phyloP scores from a whole-genome alignment of 2,113 vertebrate species.

The Myotis lucifugus region DNA sequence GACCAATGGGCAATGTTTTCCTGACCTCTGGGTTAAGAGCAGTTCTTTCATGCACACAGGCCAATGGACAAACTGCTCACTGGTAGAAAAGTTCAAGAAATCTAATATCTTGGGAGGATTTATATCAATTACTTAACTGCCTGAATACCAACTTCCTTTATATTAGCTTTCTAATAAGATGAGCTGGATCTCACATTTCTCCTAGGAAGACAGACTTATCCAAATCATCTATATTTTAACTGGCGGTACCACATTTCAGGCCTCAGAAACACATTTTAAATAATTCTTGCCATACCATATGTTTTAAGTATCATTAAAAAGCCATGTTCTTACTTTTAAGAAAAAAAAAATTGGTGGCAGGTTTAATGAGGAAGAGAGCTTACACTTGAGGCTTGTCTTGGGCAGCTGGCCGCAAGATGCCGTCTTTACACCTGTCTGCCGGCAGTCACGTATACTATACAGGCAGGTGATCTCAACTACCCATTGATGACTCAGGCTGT shows the following conservation, averaged over 20 bases:
- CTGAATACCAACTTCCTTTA: slow-evolving; percentile 24
- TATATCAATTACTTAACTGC: slow-evolving; percentile 57
- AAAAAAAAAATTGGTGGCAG: background rate
- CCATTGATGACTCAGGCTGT: background rate
- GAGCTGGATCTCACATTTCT: slow-evolving; percentile 55
- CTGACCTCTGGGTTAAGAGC: background rate
- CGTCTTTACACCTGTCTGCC: background rate
- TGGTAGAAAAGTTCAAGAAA: slow-evolving; percentile 20
- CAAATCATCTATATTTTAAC: slow-evolving; percentile 69
- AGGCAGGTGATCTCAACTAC: background rate
- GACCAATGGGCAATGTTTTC: background rate
- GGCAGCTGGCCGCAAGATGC: background rate
- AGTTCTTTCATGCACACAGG: slow-evolving; percentile 22
- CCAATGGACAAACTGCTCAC: background rate
- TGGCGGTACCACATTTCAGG: slow-evolving; percentile 64
- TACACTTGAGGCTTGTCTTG: background rate
- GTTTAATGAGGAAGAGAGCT: background rate
- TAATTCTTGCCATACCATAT: slow-evolving; percentile 62
- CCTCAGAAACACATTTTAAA: slow-evolving; percentile 64
- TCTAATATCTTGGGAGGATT: slow-evolving; percentile 36
- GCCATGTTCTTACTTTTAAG: slow-evolving; percentile 64
- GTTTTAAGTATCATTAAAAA: slow-evolving; percentile 75
- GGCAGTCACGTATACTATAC: background rate
- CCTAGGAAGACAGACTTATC: slow-evolving; percentile 66
- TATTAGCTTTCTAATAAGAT: slow-evolving; percentile 57